Evolutionary conservation across 2,797 vertebrate genomes (phyloP), one percentile per base, ranked within the genome.

Genomic region (Distichodus sexfasciatus): DNA sequence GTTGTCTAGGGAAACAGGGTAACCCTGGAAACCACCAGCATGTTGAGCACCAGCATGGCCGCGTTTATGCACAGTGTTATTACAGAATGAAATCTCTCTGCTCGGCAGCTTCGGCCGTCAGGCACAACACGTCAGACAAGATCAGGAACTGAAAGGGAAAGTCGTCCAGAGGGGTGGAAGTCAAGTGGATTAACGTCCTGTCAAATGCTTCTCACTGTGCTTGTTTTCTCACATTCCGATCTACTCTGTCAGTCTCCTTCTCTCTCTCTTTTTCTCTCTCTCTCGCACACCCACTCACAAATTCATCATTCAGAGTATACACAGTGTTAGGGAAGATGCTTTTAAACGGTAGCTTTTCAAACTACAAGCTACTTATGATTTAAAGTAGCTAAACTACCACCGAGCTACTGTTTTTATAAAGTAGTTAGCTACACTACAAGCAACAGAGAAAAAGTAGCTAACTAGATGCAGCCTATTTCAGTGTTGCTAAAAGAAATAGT

Each of bases 21-120:
- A 85, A 75, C 82, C 81, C 69, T 83, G 79, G 86, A 80, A 86
- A 86, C 82, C 59, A 58, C 50, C 55, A 53, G 41, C 59, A 59
- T 75, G 57, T 76, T 48, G 73, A 36, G 74, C 57, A 72, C 58
- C 73, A 67, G 61, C 6, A 54, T 41, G 38, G 21, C 26, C 75
- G 64, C 59, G 54, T 75, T 74, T 69, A 76, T 72, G 71, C 53
- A 69, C 74, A 79, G 78, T 72, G 75, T 76, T 83, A 81, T 60
- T 51, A 55, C 60, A 9, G 40, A 75, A 79, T 38, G 14, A 57
- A 44, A 66, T 59, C 28, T 28, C 21, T 63, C 31, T 31, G 67
- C 68, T 73, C 48, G 12, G 75, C 46, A 76, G 5, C 29, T 12
- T 43, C 66, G 44, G 55, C 54, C 69, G 66, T 57, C 50, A 64